Evolutionary conservation across 2,888 invertebrate species (phyloP), one percentile per base, ranked within the genome.

Genomic region (Nomada ruficornis): DNA sequence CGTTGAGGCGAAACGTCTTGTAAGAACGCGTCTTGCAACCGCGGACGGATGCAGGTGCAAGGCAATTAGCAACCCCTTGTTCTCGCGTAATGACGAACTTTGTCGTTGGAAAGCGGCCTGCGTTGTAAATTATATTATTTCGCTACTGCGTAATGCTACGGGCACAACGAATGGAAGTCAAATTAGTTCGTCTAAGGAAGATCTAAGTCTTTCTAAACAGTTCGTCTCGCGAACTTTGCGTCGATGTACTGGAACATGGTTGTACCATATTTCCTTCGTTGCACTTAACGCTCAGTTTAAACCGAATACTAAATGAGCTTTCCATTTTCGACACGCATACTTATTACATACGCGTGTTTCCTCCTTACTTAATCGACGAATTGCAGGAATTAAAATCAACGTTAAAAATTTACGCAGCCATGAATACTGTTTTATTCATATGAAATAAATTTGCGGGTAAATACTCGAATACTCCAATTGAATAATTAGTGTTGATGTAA

Each of bases 1-100:
- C 67, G 74, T 75, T 44, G 75, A 55, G 65, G 80, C 70, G 81
- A 75, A 67, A 52, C 74, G 59, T 75, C 74, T 71, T 71, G 62
- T 65, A 71, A 70, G 74, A 80, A 62, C 74, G 70, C 70, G 74
- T 55, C 82, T 67, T 54, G 74, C 67, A 74, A 68, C 81, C 75
- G 67, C 67, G 81, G 36, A 75, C 75, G 75, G 75, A 50, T 57
- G 83, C 83, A 84, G 83, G 83, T 84, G 83, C 83, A 82, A 83
- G 83, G 69, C 83, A 82, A 84, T 84, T 84, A 84, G 79, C 83
- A 75, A 72, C 63, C 75, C 78, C 83, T 79, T 82, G 83, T 79
- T 75, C 72, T 77, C 77, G 70, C 71, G 82, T 55, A 83, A 83
- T 62, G 77, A 72, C 62, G 72, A 57, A 26, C 67, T 54, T 69